Conservation (phyloP, 2,797 vertebrate genomes). For the Propithecus perrieri region DNA sequence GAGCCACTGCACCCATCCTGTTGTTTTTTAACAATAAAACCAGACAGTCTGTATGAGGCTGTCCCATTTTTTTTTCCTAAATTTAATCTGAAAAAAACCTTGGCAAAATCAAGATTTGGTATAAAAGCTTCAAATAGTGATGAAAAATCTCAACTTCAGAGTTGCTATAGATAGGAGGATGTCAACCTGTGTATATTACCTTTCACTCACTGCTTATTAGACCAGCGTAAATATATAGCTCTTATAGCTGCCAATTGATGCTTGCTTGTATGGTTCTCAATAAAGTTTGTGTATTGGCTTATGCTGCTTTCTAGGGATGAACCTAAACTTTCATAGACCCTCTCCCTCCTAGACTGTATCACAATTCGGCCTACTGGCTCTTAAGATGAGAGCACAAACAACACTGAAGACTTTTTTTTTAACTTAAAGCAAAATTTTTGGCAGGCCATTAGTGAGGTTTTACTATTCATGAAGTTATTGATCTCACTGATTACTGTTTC, state of each 20-base stretch:
- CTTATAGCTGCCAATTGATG: not conserved
- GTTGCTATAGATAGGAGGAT: not conserved
- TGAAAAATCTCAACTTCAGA: not conserved
- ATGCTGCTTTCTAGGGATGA: not conserved
- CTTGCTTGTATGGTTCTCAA: not conserved
- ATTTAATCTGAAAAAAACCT: not conserved
- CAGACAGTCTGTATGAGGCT: not conserved
- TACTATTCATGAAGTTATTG: not conserved
- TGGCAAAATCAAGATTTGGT: not conserved
- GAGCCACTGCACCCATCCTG: not conserved
- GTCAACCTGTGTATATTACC: not conserved
- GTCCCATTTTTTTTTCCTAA: not conserved
- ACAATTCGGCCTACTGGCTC: not conserved
- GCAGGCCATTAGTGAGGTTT: not conserved
- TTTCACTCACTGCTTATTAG: not conserved
- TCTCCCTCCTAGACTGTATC: not conserved
- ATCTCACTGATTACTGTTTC: not conserved
- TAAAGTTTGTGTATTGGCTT: not conserved
- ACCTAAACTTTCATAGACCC: not conserved
- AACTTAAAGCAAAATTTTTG: conserved; percentile 35
- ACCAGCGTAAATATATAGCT: not conserved
- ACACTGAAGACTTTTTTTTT: not conserved
- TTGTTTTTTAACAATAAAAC: not conserved
- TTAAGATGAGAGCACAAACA: not conserved
- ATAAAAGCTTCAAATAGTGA: not conserved